Conservation (phyloP, 2,888 invertebrate species). For the Ophion ventricosus region DNA sequence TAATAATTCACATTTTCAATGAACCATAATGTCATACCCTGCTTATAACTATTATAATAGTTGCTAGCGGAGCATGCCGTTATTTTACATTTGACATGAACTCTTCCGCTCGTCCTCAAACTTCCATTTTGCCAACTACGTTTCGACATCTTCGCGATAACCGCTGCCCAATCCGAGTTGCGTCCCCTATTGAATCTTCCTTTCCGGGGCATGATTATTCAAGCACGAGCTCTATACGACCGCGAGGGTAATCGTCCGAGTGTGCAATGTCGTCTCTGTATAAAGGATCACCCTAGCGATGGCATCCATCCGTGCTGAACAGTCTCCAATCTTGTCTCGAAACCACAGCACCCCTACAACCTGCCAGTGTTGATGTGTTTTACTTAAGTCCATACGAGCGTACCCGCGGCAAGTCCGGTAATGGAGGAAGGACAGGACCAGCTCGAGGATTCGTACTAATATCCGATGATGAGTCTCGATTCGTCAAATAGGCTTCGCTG, state of each 20-base stretch:
- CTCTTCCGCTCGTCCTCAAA: neutral
- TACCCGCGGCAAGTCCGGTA: constrained; percentile 53
- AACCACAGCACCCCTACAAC: constrained; percentile 33
- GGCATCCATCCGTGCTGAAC: constrained; percentile 39
- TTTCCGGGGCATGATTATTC: constrained; percentile 54
- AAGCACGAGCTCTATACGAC: constrained; percentile 43
- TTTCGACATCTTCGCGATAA: constrained; percentile 5
- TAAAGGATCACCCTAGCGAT: constrained; percentile 25
- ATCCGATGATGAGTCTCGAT: constrained; percentile 47
- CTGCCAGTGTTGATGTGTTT: constrained; percentile 39
- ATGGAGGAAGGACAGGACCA: constrained; percentile 58
- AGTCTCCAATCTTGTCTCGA: constrained; percentile 31
- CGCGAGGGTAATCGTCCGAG: constrained; percentile 56
- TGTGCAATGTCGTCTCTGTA: constrained; percentile 32
- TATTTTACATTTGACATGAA: neutral
- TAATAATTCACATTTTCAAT: no score
- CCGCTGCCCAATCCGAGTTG: constrained; percentile 24
- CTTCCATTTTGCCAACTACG: constrained; percentile 8
- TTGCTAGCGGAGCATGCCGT: neutral
- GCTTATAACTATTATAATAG: neutral
- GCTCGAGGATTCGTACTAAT: constrained; percentile 6
- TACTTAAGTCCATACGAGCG: constrained; percentile 41
- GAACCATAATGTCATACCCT: no score
- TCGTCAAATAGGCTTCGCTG: constrained; percentile 10
- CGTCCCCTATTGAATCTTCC: constrained; percentile 41